Evolutionary conservation across 2,113 vertebrate genomes (phyloP).

Genomic region (Vulpes vulpes): DNA sequence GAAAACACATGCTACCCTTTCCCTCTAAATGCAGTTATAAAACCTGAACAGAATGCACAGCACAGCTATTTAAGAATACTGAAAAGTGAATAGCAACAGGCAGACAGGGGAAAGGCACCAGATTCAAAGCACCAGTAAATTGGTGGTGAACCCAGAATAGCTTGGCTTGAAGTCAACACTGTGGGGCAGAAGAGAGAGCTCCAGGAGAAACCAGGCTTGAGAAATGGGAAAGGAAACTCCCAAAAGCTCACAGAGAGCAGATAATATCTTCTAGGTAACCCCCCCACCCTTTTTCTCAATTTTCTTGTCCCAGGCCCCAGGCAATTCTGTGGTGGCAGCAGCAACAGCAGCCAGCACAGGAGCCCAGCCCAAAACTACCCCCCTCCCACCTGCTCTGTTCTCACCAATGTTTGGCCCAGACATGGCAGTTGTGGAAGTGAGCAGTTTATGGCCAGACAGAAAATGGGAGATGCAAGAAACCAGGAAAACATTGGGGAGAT

Average conservation of each 20-base stretch:
- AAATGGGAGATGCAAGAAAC: neutral
- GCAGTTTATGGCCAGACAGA: neutral
- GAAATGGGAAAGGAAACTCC: neutral
- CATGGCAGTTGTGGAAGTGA: neutral
- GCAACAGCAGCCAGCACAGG: neutral
- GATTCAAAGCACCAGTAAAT: neutral
- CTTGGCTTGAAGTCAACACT: neutral
- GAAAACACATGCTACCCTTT: neutral
- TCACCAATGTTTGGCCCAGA: neutral
- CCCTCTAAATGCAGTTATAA: neutral
- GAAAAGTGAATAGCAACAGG: too few relatives aligned
- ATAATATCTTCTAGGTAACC: neutral
- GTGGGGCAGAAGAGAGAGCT: neutral
- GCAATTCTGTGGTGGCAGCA: neutral
- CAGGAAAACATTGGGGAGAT: neutral
- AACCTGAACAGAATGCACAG: neutral
- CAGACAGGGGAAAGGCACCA: rapidly evolving
- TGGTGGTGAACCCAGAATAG: neutral
- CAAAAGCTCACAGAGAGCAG: neutral
- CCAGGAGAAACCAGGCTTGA: neutral
- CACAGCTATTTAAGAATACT: neutral
- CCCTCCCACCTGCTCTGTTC: neutral
- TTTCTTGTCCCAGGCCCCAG: neutral
- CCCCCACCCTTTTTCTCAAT: neutral
- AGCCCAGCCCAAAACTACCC: neutral